A percentile compares a stretch with the other conserved stretches of the same genome.
Conservation (phyloP, 2,797 vertebrate genomes). For the Lutjanus argentimaculatus region DNA sequence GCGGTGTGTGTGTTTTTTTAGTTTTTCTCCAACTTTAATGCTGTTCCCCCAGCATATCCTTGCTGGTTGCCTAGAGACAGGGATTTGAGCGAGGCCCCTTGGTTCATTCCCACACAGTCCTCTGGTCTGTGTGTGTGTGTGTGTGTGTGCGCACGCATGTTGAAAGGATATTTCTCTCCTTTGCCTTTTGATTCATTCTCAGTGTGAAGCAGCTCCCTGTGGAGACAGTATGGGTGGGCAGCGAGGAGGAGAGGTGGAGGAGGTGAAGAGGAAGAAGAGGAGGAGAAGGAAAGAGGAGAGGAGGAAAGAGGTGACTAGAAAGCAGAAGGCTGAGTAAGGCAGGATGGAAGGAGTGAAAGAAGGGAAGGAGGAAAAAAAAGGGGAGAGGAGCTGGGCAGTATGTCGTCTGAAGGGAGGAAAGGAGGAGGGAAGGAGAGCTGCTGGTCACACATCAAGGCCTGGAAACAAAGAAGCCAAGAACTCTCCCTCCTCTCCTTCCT, state of each 20-base stretch:
- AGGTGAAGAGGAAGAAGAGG: constrained; percentile 75
- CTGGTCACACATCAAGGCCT: constrained; percentile 99
- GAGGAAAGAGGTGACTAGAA: constrained; percentile 30
- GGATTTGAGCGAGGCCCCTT: constrained; percentile 99
- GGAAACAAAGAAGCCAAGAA: constrained; percentile 95
- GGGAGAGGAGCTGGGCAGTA: constrained; percentile 56
- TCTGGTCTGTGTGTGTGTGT: constrained; percentile 62
- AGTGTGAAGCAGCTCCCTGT: constrained; percentile 97
- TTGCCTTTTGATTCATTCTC: constrained; percentile 98
- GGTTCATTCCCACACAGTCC: constrained; percentile 99
- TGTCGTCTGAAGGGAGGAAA: constrained; percentile 48
- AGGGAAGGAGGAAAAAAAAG: constrained; percentile 13
- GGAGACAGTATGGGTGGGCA: constrained; percentile 99
- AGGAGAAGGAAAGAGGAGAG: constrained; percentile 81
- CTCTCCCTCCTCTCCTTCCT: constrained; percentile 81
- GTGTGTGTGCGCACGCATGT: constrained; percentile 80
- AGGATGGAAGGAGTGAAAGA: constrained; percentile 50
- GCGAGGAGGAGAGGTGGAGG: constrained; percentile 88
- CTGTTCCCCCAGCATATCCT: constrained; percentile 98
- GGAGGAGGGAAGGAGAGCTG: constrained; percentile 87
- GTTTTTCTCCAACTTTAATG: constrained; percentile 97
- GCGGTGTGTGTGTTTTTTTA: constrained; percentile 81
- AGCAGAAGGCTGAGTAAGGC: constrained; percentile 33
- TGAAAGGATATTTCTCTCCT: constrained; percentile 98
- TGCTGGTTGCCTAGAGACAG: constrained; percentile 97